Evolutionary conservation across 2,113 vertebrate genomes (phyloP).

Genomic region (Ardeotis arabs): DNA sequence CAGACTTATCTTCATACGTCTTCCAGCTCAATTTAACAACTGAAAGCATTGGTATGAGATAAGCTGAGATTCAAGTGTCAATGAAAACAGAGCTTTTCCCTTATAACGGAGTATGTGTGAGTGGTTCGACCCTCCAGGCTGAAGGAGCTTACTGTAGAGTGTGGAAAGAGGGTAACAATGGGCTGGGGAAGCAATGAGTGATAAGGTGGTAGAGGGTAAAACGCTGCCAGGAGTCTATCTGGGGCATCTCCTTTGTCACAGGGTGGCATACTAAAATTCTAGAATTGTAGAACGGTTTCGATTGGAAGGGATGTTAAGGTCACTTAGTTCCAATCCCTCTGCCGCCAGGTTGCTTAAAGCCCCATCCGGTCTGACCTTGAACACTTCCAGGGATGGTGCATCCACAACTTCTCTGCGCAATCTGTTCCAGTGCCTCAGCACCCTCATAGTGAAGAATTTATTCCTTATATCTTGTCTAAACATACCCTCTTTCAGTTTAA

Average conservation of each 20-base stretch:
- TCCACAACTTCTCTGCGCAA: neutral
- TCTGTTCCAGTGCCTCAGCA: neutral
- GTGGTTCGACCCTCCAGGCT: neutral
- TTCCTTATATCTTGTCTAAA: neutral
- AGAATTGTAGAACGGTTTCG: neutral
- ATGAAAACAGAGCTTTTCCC: neutral
- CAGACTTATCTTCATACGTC: neutral
- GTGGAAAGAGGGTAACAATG: neutral
- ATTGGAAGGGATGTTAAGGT: neutral
- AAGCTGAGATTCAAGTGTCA: neutral
- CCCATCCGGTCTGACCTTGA: neutral
- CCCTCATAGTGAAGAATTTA: accelerated
- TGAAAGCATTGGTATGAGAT: neutral
- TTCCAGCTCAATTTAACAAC: neutral
- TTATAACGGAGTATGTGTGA: neutral
- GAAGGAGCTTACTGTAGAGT: neutral
- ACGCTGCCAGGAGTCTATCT: neutral
- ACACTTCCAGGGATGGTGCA: neutral
- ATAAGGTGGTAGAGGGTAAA: neutral
- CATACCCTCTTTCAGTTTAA: neutral
- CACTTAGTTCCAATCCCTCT: accelerated
- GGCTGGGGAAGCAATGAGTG: neutral
- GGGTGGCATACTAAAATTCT: neutral
- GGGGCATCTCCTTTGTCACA: neutral
- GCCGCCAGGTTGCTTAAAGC: neutral